Evolutionary conservation across 2,888 invertebrate species (phyloP), one percentile per base, ranked within the genome.

Genomic region (Venusia cambrica): DNA sequence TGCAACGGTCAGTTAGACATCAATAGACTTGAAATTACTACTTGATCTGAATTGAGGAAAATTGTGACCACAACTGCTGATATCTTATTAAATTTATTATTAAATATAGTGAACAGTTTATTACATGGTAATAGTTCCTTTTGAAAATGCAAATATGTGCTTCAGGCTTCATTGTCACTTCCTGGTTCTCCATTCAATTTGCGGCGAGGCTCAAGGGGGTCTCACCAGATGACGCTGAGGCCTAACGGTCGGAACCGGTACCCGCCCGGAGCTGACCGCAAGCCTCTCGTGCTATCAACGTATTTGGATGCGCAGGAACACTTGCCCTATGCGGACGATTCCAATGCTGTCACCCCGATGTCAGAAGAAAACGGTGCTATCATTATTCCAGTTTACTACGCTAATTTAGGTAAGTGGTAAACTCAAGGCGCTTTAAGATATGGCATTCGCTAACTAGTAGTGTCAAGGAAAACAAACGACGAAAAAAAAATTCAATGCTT

Each of bases 291-390:
- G 51, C 90, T 97, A 54, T 97, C 96, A 63, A 97, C 97, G 54
- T 97, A 97, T 89, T 90, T 97, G 79, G 97, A 96, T 77, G 96
- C 95, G 55, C 95, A 95, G 80, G 96, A 97, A 88, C 97, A 97
- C 81, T 90, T 98, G 69, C 98, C 98, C 38, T 98, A 97, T 75
- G 98, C 97, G 37, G 98, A 98, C 77, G 98, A 98, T 87, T 97
- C 97, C 48, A 96, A 96, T 70, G 98, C 97, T 51, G 98, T 97
- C 40, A 98, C 98, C 45, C 98, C 98, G 33, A 97, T 97, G 94
- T 97, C 97, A 50, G 98, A 98, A 88, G 98, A 98, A 85, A 97
- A 97, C 80, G 97, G 97, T 69, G 96, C 96, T 72, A 96, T 97
- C 80, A 94, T 97, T 65, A 95, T 97, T 63, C 96, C 96, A 39